phyloP scores from a whole-genome alignment of 2,113 vertebrate genomes.

The Ardeotis arabs region DNA sequence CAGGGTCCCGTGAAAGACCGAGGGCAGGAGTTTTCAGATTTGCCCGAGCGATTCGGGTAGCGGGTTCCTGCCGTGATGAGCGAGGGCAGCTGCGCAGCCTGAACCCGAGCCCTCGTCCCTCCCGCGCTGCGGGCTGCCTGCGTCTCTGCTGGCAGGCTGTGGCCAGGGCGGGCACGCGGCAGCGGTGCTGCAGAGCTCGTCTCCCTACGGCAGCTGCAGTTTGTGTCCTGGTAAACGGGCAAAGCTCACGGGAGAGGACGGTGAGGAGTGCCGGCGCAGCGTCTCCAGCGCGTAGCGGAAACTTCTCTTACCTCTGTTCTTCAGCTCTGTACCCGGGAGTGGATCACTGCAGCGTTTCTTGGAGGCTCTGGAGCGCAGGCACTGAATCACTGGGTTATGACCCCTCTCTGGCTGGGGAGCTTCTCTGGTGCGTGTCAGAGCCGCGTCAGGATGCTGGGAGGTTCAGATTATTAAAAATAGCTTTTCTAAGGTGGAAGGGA shows the following conservation, averaged over 20 bases:
- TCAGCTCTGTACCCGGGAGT: background rate
- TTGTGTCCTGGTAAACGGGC: background rate
- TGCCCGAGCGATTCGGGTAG: background rate
- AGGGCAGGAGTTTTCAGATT: background rate
- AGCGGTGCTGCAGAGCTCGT: accelerated
- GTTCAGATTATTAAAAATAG: background rate
- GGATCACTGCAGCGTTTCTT: background rate
- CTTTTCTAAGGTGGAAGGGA: background rate
- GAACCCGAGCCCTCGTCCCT: background rate
- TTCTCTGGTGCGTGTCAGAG: background rate
- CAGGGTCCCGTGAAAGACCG: accelerated
- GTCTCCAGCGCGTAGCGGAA: accelerated
- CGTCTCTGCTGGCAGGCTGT: background rate
- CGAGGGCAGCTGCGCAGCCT: background rate
- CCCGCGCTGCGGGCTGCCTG: too few relatives aligned
- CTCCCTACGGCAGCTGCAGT: accelerated
- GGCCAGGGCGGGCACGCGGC: too few relatives aligned
- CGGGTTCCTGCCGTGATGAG: background rate
- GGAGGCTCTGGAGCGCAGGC: background rate
- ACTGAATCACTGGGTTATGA: background rate
- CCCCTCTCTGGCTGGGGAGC: background rate
- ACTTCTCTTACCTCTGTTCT: background rate
- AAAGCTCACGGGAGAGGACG: too few relatives aligned
- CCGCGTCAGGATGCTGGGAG: background rate
- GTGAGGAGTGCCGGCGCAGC: background rate